Evolutionary conservation across 2,888 invertebrate genomes (phyloP), one percentile per base, ranked within the genome.

Genomic region (Portevinia maculata): DNA sequence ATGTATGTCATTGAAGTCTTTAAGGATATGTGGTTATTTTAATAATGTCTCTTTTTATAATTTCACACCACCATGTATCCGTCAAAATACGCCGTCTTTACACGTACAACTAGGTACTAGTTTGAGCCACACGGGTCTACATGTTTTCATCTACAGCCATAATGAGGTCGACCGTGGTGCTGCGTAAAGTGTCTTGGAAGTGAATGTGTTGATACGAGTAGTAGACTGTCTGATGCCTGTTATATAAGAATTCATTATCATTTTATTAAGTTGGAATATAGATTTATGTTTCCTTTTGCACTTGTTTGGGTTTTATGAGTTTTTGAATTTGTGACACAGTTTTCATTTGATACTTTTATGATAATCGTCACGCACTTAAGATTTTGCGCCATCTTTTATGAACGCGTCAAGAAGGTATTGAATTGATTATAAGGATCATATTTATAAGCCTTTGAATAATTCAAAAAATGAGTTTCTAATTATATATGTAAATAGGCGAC

Each of bases 11-110:
- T 37, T 24, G 32, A 70, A 48, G 78, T 59, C 70, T 70, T 78
- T 78, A 71, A 78, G 41, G 50, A 78, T 62, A 71, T n/a, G n/a
- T n/a, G n/a, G 57, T 78, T 71, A 71, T 78, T 78, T 78, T 78
- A 78, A 78, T 71, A 78, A 52, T 21, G 15, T 37, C 32, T 65
- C 15, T 65, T 13, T 19, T 41, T 30, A n/a, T 64, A 21, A 19
- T 24, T 30, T 32, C 57, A 44, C 34, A 28, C 28, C 74, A 34
- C 21, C 28, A 34, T 62, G 48, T 62, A 55, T 70, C 76, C 69
- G 46, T 76, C 71, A 70, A 62, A 57, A 65, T n/a, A n/a, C 55
- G 62, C 7, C 9, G 17, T 19, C 46, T 39, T 15, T 13, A 60
- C n/a, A 32, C n/a, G n/a, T 17, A 30, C 28, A 65, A 28, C 8